Conservation (phyloP, 2,113 vertebrate genomes). For the Crotalus horridus region DNA sequence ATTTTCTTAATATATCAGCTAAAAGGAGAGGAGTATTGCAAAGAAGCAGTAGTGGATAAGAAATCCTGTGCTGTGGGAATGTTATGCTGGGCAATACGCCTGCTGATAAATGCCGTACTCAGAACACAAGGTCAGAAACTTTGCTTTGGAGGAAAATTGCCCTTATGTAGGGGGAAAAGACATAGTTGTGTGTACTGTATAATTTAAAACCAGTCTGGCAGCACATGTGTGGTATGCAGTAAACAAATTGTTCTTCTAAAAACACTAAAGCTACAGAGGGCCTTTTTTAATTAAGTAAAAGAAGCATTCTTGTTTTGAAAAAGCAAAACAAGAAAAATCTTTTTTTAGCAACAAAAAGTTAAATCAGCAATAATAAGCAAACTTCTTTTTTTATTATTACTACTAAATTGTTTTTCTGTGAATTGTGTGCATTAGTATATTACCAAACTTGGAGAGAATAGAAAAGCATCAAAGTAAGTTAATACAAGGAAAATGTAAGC, state of each 20-base stretch:
- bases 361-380: neutral
- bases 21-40: neutral
- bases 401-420: neutral
- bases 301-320: neutral
- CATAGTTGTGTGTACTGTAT: neutral
- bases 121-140: constrained; percentile 34
- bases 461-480: neutral
- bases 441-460: neutral
- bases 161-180: neutral
- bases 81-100: neutral
- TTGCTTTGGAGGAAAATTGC: neutral
- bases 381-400: neutral
- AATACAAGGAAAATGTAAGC: neutral
- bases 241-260: constrained; percentile 12
- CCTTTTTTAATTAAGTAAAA: neutral
- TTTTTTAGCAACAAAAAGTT: neutral
- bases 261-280: neutral
- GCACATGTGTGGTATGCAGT: neutral
- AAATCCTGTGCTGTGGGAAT: constrained; percentile 12
- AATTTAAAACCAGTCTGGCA: neutral
- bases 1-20: neutral
- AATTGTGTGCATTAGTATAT: neutral
- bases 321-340: neutral
- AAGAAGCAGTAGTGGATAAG: neutral
- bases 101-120: constrained; percentile 13